phyloP scores from a whole-genome alignment of 2,888 invertebrate species.

The Synergus laeviventris region DNA sequence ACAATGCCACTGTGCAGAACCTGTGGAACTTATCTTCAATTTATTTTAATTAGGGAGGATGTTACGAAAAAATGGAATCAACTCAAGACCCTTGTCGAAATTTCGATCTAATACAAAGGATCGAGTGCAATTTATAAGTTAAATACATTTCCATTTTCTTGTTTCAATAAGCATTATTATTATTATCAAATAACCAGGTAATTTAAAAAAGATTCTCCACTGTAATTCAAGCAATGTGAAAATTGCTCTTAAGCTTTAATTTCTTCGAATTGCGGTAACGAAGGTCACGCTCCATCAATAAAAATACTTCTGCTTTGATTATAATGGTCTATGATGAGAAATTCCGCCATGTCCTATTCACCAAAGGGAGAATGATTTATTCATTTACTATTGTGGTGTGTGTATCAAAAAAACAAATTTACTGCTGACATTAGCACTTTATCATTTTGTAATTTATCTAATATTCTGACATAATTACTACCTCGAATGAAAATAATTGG shows the following conservation, averaged over 20 bases:
- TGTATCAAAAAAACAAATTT: constrained; percentile 3
- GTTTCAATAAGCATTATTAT: too few species aligned
- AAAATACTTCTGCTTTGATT: constrained; percentile 1
- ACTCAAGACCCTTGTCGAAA: constrained; percentile 61
- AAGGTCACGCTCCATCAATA: neutral
- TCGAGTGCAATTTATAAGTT: constrained; percentile 44
- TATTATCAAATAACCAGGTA: neutral
- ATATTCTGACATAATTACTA: neutral
- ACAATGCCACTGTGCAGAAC: constrained; percentile 64
- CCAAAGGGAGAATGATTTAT: constrained; percentile 40
- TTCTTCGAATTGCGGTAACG: constrained; percentile 2
- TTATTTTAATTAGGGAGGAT: constrained; percentile 72
- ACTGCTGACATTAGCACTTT: neutral
- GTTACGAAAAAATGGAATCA: constrained; percentile 67
- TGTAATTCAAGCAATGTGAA: neutral
- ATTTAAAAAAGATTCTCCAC: neutral
- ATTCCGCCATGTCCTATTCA: constrained; percentile 38
- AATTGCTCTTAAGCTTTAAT: constrained; percentile 1
- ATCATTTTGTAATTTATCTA: neutral
- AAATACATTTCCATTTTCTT: too few species aligned
- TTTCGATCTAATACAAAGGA: constrained; percentile 54
- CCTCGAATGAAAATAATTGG: neutral
- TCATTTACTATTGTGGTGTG: constrained; percentile 17
- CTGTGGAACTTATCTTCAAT: constrained; percentile 67
- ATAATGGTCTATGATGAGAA: constrained; percentile 42